Evolutionary conservation across 2,888 invertebrate species (phyloP).

Genomic region (Drosophila mimica): DNA sequence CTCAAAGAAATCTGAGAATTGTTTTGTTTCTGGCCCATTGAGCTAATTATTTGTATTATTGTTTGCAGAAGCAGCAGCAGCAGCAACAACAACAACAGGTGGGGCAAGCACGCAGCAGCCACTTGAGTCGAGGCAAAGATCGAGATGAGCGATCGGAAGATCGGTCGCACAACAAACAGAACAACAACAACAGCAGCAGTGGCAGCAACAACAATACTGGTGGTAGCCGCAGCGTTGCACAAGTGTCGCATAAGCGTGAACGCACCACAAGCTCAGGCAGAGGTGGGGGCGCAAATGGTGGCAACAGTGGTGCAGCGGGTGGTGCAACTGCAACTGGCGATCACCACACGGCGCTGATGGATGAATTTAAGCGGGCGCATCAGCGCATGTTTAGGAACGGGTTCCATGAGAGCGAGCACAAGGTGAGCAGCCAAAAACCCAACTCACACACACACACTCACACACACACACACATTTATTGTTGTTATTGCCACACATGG

Average conservation of each 20-base stretch:
- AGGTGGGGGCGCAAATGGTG: constrained; percentile 83
- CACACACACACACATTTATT: background rate
- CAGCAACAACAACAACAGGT: constrained; percentile 56
- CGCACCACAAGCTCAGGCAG: constrained; percentile 85
- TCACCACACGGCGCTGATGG: constrained; percentile 91
- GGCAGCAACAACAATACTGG: constrained; percentile 32
- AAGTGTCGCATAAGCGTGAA: constrained; percentile 84
- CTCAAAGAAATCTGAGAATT: background rate
- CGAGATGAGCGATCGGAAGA: constrained; percentile 51
- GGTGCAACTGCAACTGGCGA: constrained; percentile 85
- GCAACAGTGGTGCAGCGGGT: background rate
- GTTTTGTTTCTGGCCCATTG: background rate
- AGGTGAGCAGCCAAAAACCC: constrained; percentile 68
- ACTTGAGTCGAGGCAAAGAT: constrained; percentile 23
- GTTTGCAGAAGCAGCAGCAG: constrained; percentile 52
- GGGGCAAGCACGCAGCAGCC: constrained; percentile 38
- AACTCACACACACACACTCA: constrained; percentile 13
- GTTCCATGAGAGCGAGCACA: constrained; percentile 83
- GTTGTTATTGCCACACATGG: constrained; percentile 1
- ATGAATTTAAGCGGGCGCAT: constrained; percentile 95
- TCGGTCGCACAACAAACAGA: constrained; percentile 40
- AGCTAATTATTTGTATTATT: constrained; percentile 20
- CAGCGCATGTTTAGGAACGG: constrained; percentile 92
- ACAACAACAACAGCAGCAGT: constrained; percentile 24
- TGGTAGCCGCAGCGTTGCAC: constrained; percentile 51